phyloP scores from a whole-genome alignment of 2,113 vertebrate species.

The Saimiri boliviensis region DNA sequence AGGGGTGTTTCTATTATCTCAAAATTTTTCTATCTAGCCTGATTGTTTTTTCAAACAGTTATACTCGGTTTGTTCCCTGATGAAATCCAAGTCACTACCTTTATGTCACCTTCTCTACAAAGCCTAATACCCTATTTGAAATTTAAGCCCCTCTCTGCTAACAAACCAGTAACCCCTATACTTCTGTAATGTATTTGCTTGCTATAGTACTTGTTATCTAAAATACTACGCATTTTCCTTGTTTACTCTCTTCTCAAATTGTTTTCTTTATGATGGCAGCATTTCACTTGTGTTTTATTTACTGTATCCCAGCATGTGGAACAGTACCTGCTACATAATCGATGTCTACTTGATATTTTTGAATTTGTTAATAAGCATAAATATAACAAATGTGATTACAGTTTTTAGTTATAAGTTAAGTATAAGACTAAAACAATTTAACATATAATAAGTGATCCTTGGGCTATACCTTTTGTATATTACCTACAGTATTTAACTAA shows the following conservation, averaged over 20 bases:
- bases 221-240: background rate
- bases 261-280: background rate
- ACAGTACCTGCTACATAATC: background rate
- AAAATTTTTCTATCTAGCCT: background rate
- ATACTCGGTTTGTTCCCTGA: background rate
- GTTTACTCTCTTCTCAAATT: background rate
- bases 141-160: background rate
- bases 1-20: background rate
- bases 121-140: background rate
- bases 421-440: background rate
- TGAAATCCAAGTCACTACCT: background rate
- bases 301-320: background rate
- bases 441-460: conserved; percentile 54
- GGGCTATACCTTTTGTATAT: conserved; percentile 52
- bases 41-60: background rate
- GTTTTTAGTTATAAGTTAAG: conserved; percentile 53
- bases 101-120: background rate
- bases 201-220: background rate
- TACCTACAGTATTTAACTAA: conserved; percentile 32
- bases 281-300: background rate
- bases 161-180: background rate
- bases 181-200: background rate
- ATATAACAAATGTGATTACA: conserved; percentile 60
- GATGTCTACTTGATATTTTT: background rate
- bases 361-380: conserved; percentile 36